A percentile compares a stretch with the other conserved stretches of the same genome.
phyloP scores from a whole-genome alignment of 2,113 vertebrate genomes.

The Plecturocebus donacophilus region DNA sequence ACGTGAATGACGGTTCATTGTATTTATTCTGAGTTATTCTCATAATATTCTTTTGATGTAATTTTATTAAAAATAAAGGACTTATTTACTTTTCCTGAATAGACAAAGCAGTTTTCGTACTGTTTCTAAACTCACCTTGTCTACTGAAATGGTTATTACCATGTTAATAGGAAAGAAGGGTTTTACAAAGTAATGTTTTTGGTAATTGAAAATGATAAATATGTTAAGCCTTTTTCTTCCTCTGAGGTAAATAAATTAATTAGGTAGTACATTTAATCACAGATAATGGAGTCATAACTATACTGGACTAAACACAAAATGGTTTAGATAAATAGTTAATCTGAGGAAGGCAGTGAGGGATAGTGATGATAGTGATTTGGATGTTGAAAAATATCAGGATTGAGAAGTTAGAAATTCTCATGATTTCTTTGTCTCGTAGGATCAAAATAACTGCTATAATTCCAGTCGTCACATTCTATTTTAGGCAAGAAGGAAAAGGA shows the following conservation, averaged over 20 bases:
- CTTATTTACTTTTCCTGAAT: neutral
- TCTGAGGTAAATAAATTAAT: neutral
- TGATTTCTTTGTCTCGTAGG: neutral
- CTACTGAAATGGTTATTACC: neutral
- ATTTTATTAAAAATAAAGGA: neutral
- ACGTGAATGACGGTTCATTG: neutral
- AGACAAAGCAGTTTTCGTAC: neutral
- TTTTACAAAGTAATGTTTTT: neutral
- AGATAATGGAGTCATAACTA: neutral
- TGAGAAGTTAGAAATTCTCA: neutral
- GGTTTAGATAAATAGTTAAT: neutral
- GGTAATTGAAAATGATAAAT: neutral
- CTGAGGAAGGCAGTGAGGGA: neutral
- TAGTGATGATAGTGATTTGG: neutral
- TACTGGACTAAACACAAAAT: neutral
- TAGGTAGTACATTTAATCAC: neutral
- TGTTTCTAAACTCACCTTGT: neutral
- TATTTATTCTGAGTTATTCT: constrained; percentile 67
- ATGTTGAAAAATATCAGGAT: neutral
- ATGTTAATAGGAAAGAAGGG: neutral
- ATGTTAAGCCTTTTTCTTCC: neutral
- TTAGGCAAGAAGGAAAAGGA: neutral
- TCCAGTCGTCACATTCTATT: neutral
- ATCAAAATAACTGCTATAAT: neutral
- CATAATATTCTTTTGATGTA: constrained; percentile 68